Evolutionary conservation across 2,888 invertebrate genomes (phyloP), one percentile per base, ranked within the genome.

Genomic region (Glyphotaelius pellucidus): DNA sequence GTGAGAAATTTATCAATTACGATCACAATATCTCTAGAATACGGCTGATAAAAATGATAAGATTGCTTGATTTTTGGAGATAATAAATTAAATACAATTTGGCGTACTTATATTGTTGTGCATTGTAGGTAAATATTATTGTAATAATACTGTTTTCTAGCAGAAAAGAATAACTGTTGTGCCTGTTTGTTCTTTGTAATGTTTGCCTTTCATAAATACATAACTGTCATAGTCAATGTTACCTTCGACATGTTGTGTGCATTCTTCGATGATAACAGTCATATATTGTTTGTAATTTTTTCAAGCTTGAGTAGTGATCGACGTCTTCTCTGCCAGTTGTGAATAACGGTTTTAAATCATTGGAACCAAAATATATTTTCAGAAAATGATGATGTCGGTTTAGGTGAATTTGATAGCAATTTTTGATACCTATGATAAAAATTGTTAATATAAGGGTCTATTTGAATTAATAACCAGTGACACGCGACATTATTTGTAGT

Each of bases 41-140:
- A 15, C 2, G n/a, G n/a, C 42, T 31, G 81, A 81, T 31, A 38
- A 85, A 85, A 85, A 12, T 35, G 86, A 86, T 86, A 86, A 86
- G 47, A 42, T 47, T 86, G 25, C 47, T 86, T 86, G 86, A 86
- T 86, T 86, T 67, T n/a, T 47, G n/a, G 15, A 47, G 86, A 86
- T 86, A 32, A 30, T 86, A 38, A 19, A 30, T 47, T 86, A 86
- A 67, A 67, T 25, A 67, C 9, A 9, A n/a, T 67, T 67, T 67
- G 67, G 67, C 67, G 67, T 67, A 25, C n/a, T 67, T 67, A 25
- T 67, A 67, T 67, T n/a, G 67, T 67, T 19, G 67, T 67, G 67
- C 7, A 67, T 67, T 67, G 67, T 42, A 12, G 42, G 42, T n/a
- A 25, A 67, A n/a, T 67, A 67, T 25, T 67, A 42, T 42, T 42